Conservation (phyloP, 2,888 invertebrate species). For the Troglohyphantes excavatus region DNA sequence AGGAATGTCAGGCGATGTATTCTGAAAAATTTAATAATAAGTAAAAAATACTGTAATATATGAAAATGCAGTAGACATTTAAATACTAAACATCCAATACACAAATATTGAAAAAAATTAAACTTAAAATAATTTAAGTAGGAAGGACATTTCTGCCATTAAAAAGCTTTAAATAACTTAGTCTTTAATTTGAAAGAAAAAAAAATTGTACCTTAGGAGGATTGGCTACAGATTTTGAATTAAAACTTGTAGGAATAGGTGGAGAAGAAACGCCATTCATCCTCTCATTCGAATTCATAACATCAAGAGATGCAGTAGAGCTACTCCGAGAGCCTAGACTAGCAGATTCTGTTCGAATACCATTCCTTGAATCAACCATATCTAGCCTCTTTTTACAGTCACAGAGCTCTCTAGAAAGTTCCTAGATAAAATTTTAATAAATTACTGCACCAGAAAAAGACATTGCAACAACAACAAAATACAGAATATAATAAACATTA, state of each 20-base stretch:
- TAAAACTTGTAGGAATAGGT: constrained; percentile 24
- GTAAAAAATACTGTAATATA: too few relatives aligned
- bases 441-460: too few relatives aligned
- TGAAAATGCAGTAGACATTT: neutral
- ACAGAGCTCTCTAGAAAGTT: constrained; percentile 88
- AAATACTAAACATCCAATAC: too few relatives aligned
- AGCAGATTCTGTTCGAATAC: constrained; percentile 83
- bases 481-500: too few relatives aligned
- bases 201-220: neutral
- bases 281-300: constrained; percentile 54
- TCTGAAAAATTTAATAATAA: constrained; percentile 28
- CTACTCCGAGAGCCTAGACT: constrained; percentile 86
- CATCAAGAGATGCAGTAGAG: constrained; percentile 84
- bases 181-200: neutral
- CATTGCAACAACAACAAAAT: too few relatives aligned
- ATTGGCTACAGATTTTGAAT: constrained; percentile 31
- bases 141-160: too few relatives aligned
- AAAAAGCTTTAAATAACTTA: too few relatives aligned
- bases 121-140: too few relatives aligned
- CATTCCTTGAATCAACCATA: constrained; percentile 81
- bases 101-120: too few relatives aligned
- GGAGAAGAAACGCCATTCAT: constrained; percentile 15
- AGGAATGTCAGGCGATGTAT: constrained; percentile 27
- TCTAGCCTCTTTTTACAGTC: constrained; percentile 82
- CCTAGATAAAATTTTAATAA: constrained; percentile 85